Evolutionary conservation across 1,140 invertebrate species (phyloP).

Genomic region (Lysiphlebus fabarum): DNA sequence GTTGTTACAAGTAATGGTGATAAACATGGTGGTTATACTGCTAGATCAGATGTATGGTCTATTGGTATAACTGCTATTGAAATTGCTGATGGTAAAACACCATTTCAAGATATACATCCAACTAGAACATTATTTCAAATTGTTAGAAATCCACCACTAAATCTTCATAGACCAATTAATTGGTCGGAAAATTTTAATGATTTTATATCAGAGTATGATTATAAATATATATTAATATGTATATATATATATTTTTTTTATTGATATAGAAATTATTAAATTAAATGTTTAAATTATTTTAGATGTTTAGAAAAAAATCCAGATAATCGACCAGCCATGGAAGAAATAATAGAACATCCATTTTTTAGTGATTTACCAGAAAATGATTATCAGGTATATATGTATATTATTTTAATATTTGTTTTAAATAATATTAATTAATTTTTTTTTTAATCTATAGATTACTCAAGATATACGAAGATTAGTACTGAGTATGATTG

Average conservation of each 20-base stretch:
- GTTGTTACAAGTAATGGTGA: conserved; percentile 58
- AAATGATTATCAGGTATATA: conserved; percentile 74
- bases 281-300: too few relatives aligned
- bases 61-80: conserved; percentile 90
- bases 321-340: conserved; percentile 82
- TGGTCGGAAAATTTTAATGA: conserved; percentile 79
- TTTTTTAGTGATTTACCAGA: conserved; percentile 72
- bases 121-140: conserved; percentile 84
- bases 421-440: not conserved
- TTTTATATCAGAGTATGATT: conserved; percentile 66
- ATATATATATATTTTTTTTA: too few relatives aligned
- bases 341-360: conserved; percentile 83
- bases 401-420: conserved; percentile 25
- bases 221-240: too few relatives aligned
- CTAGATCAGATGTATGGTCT: conserved; percentile 85
- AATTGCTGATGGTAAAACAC: conserved; percentile 82
- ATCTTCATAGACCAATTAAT: conserved; percentile 67
- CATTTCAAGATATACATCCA: conserved; percentile 81
- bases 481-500: conserved; percentile 51
- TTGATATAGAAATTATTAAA: too few relatives aligned
- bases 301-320: conserved; percentile 83
- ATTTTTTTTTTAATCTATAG: conserved; percentile 36
- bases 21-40: conserved; percentile 61
- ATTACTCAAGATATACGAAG: conserved; percentile 64
- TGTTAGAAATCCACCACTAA: conserved; percentile 81